A percentile compares a stretch with the other conserved stretches of the same genome.
These are phyloP conservation scores for Himantopus leucocephalus DNA, from an alignment of 2,113 vertebrate genomes.

Conservation along the genomic window DNA sequence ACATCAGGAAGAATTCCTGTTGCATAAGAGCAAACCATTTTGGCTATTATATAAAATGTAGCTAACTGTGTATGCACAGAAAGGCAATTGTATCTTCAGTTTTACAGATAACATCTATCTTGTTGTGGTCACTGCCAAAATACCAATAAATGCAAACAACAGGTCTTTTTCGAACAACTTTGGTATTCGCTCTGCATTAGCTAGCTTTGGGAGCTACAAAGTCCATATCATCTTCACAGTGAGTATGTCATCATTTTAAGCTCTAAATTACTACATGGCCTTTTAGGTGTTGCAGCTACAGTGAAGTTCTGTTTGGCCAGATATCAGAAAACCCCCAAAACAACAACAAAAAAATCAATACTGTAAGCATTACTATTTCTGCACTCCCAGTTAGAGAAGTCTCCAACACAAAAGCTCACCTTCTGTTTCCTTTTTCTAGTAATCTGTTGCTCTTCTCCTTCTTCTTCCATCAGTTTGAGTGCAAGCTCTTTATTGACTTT, in stretches of 20 bases:
- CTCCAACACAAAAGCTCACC: slow-evolving; percentile 66
- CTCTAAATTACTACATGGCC: not conserved
- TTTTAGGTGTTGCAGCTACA: not conserved
- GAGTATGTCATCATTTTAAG: not conserved
- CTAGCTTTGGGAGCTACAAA: not conserved
- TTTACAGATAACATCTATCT: not conserved
- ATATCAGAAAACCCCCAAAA: not conserved
- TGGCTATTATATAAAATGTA: not conserved
- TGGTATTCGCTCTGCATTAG: not conserved
- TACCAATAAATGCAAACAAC: not conserved
- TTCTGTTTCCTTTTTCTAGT: slow-evolving; percentile 88
- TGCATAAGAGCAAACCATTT: not conserved
- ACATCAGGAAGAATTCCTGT: not conserved
- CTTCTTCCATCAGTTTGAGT: slow-evolving; percentile 93
- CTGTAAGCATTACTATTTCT: not conserved
- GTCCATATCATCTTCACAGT: not conserved
- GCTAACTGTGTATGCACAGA: not conserved
- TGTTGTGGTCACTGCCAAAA: not conserved
- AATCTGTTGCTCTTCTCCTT: slow-evolving; percentile 77
- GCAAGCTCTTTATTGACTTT: slow-evolving; percentile 96
- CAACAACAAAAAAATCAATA: not conserved
- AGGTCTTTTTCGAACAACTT: not conserved
- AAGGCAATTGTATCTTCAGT: not conserved
- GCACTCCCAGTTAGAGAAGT: not conserved
- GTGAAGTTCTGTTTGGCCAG: not conserved